Conservation (phyloP, 2,113 vertebrate genomes). For the Oryzias celebensis region DNA sequence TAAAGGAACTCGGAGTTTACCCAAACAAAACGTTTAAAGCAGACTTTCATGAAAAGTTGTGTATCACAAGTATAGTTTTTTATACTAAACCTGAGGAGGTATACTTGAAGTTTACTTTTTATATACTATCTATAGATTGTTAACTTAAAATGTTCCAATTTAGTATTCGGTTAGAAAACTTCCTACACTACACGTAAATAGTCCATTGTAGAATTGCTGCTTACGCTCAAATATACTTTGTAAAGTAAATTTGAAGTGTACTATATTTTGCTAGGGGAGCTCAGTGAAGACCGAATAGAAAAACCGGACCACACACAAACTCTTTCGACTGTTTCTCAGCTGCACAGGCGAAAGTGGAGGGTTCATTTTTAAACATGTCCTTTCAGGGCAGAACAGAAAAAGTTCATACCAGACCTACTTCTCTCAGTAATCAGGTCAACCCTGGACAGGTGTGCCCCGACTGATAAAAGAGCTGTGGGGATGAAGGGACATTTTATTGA, state of each 20-base stretch:
- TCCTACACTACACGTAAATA: too few relatives aligned
- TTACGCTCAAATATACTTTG: too few relatives aligned
- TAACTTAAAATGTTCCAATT: too few relatives aligned
- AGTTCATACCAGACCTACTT: constrained; percentile 69
- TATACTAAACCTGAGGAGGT: too few relatives aligned
- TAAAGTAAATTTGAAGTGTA: too few relatives aligned
- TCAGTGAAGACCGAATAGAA: constrained; percentile 3
- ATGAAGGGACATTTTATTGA: constrained; percentile 44
- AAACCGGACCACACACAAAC: constrained; percentile 2
- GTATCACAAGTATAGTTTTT: too few relatives aligned
- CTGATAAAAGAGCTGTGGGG: constrained; percentile 63
- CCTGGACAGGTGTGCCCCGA: constrained; percentile 63
- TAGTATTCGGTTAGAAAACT: too few relatives aligned
- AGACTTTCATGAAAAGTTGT: too few relatives aligned
- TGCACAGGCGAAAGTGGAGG: constrained; percentile 12
- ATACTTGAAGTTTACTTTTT: too few relatives aligned
- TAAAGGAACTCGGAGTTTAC: not conserved
- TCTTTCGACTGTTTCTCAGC: constrained; percentile 5
- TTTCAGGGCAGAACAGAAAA: constrained; percentile 46
- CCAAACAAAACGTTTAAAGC: not conserved
- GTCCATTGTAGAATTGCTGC: too few relatives aligned
- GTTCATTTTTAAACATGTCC: constrained; percentile 29
- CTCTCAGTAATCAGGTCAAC: constrained; percentile 65
- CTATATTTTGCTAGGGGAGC: too few relatives aligned
- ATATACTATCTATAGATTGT: too few relatives aligned